These are phyloP conservation scores for Nemoura dubitans DNA, from an alignment of 2,888 invertebrate species.

Conservation along the genomic window DNA sequence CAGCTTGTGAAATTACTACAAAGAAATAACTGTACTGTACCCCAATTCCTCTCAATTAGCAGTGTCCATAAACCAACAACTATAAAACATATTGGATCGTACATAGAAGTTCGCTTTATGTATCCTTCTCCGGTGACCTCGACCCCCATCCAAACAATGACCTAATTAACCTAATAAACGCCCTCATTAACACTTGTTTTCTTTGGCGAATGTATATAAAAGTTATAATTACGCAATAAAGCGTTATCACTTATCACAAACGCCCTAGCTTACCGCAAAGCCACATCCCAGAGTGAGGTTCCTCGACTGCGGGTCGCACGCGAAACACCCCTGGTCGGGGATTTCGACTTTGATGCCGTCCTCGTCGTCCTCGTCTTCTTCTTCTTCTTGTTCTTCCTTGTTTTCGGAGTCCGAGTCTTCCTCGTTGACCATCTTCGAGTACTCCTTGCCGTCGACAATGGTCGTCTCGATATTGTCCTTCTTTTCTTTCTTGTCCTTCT, in stretches of 20 bases:
- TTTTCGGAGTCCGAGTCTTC: background rate
- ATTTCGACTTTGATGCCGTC: background rate
- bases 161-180: too few relatives aligned
- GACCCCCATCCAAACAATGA: too few relatives aligned
- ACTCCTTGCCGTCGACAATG: background rate
- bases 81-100: too few relatives aligned
- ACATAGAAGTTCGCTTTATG: too few relatives aligned
- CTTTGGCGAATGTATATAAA: too few relatives aligned
- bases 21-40: too few relatives aligned
- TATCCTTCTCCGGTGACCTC: too few relatives aligned
- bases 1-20: too few relatives aligned
- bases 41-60: too few relatives aligned
- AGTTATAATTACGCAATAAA: background rate
- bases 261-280: background rate
- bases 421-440: constrained; percentile 18
- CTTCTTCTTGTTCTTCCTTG: background rate
- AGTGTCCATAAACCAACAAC: too few relatives aligned
- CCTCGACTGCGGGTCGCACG: background rate
- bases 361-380: background rate
- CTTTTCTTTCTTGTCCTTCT: background rate
- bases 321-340: background rate
- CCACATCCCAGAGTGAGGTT: background rate
- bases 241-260: background rate
- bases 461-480: background rate
- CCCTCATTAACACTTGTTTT: too few relatives aligned